Base-by-base conservation (phyloP, 2,888 invertebrate genomes). In the Oscheius myriophilus region DNA sequence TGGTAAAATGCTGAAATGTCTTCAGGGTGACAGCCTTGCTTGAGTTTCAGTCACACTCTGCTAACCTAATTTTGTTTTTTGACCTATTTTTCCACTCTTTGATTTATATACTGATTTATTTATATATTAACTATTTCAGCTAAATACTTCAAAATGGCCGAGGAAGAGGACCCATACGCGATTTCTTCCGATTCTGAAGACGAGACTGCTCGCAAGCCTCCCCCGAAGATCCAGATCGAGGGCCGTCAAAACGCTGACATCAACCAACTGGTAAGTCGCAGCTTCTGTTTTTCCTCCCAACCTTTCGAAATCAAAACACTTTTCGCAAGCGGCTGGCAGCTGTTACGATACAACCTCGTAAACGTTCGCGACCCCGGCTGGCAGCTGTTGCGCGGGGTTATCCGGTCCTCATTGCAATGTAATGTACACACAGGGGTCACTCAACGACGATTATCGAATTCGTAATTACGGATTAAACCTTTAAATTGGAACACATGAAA, bases 131-230 rank as follows among this genome's bases (percentile, higher is more conserved):
- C n/a, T n/a, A 14, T 21, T 41, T 21, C n/a, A 41, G 11, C 7
- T 21, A 4, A 18, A 23, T 18, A 21, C 12, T 23, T 58, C 12
- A 23, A 54, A 61, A 83, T 83, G 83, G 73, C 83, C 58, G 83
- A 83, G 69, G 81, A 78, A 46, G 85, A 85, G 65, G 85, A 85
- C 79, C 85, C 85, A 18, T 85, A 85, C 69, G 85, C 84, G 46
- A 79, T 85, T 26, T 82, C 82, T 16, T 82, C 82, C 43, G 84
- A 84, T 72, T 84, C 84, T 16, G 84, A 84, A 41, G 84, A 84
- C 59, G 86, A 85, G 12, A 74, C 71, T n/a, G 69, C 72, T 43
- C 78, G 78, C 53, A 78, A 75, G 41, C 85, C 85, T 16, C 82
- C 82, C 21, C 83, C 83, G 51, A 83, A 85, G 57, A 84, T 86